Evolutionary conservation across 2,113 vertebrate genomes (phyloP), one percentile per base, ranked within the genome.

Genomic region (Monarcha castaneiventris): DNA sequence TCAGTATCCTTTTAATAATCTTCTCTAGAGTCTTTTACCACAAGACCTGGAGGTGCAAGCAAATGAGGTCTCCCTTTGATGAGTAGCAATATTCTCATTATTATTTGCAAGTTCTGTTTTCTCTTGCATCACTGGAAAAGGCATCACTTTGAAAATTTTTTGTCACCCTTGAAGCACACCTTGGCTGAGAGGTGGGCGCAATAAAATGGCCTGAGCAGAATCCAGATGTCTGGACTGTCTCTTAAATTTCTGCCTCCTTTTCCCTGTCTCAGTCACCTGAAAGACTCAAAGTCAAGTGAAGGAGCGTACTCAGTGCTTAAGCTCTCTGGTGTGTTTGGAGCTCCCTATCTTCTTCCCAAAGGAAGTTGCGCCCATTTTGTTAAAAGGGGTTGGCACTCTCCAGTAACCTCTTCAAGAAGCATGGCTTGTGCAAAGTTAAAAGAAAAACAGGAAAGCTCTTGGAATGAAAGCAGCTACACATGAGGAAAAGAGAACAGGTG

Each of bases 71-170:
- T 90, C 43, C 51, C 67, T 87, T 43, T 10, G 11, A 90, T 41
- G 25, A 78, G 18, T 29, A 77, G 64, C 43, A 77, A 9, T 90
- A 64, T 67, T 96, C 66, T 92, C 80, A 55, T 77, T 75, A 56
- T 58, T 84, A 61, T 79, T 84, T 92, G 49, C 55, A 90, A 90
- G 79, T 93, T 92, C 81, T 87, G 44, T 92, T 94, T 92, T 82
- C 59, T 86, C 39, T 84, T 89, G 49, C 37, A 37, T 84, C 52
- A 29, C 48, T 84, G 52, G 54, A 64, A 84, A 54, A 86, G 16
- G 3, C 69, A 41, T 72, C 30, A 64, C 61, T 92, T 35, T 43
- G 26, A 84, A 64, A 82, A 46, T 7, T 73, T 90, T 76, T 75
- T 79, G n/a, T 77, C 41, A 41, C 19, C 13, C 39, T 73, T 71